Percentiles rank a stretch among this genome's conserved stretches.
Evolutionary conservation across 2,888 invertebrate genomes (phyloP).

Genomic region (Eupithecia abbreviata): DNA sequence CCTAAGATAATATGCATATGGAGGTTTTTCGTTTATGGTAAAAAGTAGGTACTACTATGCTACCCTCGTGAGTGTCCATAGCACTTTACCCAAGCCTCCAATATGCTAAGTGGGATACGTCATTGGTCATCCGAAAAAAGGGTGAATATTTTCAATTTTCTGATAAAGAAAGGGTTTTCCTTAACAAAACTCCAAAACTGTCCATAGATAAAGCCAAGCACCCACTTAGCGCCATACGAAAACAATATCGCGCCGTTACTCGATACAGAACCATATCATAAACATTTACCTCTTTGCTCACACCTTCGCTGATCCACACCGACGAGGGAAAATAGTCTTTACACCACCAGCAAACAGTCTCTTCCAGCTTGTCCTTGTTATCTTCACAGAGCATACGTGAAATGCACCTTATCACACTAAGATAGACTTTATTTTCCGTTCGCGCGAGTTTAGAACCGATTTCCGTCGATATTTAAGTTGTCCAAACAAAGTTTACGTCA

Average conservation of each 20-base stretch:
- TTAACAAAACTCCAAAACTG: constrained; percentile 19
- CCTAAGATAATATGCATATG: background rate
- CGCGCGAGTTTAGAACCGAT: constrained; percentile 17
- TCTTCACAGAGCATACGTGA: constrained; percentile 3
- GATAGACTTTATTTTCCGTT: constrained; percentile 18
- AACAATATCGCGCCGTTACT: constrained; percentile 42
- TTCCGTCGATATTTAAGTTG: constrained; percentile 36
- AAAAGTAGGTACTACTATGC: background rate
- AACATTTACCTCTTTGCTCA: constrained; percentile 61
- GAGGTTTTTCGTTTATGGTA: background rate
- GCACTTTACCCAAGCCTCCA: constrained; percentile 5
- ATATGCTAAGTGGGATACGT: constrained; percentile 11
- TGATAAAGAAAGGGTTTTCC: constrained; percentile 15
- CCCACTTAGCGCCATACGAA: constrained; percentile 51
- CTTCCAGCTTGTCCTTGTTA: constrained; percentile 24
- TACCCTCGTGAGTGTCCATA: background rate
- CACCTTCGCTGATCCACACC: constrained; percentile 51
- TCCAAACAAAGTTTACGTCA: constrained; percentile 40
- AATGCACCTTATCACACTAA: constrained; percentile 1
- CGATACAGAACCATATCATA: constrained; percentile 47
- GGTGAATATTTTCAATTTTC: constrained; percentile 8
- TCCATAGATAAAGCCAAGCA: constrained; percentile 35
- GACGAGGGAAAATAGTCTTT: constrained; percentile 48
- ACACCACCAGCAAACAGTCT: constrained; percentile 35
- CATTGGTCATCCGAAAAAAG: constrained; percentile 9